Conservation (phyloP, 2,113 vertebrate genomes). For the Miniopterus natalensis region DNA sequence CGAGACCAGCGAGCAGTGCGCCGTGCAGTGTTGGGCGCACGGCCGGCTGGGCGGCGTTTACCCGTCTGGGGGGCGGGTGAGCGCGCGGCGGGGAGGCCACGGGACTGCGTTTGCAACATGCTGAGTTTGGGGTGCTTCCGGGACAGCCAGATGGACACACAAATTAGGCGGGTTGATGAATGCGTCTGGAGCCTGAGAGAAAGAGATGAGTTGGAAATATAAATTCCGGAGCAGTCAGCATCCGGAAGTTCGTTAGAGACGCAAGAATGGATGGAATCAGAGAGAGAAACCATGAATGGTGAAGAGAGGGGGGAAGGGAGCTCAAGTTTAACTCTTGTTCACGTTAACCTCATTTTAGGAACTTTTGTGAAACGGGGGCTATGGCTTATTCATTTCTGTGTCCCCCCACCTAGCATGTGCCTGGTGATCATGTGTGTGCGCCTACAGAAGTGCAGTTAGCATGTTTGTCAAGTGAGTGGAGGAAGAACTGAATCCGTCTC, state of each 20-base stretch:
- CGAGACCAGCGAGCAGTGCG: not conserved
- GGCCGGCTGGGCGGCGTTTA: no score
- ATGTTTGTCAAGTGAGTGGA: not conserved
- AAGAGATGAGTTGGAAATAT: constrained; percentile 44
- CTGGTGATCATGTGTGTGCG: not conserved
- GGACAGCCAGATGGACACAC: constrained; percentile 70
- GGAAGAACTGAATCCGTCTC: not conserved
- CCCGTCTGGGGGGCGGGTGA: no score
- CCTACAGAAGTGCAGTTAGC: not conserved
- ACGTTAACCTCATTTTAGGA: not conserved
- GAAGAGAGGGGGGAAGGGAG: not conserved
- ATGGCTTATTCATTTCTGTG: not conserved
- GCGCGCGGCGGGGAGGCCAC: no score
- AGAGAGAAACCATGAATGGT: not conserved
- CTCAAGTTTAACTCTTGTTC: not conserved
- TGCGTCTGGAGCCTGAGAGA: constrained; percentile 34
- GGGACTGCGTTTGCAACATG: not conserved
- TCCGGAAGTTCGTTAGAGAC: not conserved
- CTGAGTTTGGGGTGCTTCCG: constrained; percentile 25
- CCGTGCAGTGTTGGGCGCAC: no score
- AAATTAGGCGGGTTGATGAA: constrained; percentile 62
- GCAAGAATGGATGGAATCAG: not conserved
- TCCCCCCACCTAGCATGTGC: not conserved
- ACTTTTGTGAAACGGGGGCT: not conserved
- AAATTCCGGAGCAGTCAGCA: constrained; percentile 46